phyloP scores from a whole-genome alignment of 2,888 invertebrate species.

The Anarsia innoxiella region DNA sequence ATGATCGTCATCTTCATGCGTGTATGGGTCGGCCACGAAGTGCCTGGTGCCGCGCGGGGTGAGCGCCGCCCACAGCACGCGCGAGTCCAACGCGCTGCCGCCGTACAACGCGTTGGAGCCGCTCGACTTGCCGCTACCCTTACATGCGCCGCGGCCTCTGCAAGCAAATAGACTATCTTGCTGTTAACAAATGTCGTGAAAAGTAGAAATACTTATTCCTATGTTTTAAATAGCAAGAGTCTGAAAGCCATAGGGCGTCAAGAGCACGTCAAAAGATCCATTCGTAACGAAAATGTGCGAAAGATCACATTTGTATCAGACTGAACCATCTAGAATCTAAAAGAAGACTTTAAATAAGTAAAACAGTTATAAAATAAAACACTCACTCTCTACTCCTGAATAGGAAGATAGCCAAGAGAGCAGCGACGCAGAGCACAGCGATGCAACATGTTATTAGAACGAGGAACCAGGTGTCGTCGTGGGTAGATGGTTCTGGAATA shows the following conservation, averaged over 20 bases:
- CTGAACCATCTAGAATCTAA: no score
- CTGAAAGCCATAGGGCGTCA: no score
- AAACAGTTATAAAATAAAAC: background rate
- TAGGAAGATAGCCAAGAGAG: slow-evolving; percentile 84
- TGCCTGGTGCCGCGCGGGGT: slow-evolving; percentile 88
- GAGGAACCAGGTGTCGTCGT: slow-evolving; percentile 89
- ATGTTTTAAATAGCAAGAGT: no score
- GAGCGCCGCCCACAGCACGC: slow-evolving; percentile 88
- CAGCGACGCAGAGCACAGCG: slow-evolving; percentile 85
- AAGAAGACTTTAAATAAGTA: no score
- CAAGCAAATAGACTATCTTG: slow-evolving; percentile 21
- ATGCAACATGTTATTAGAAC: slow-evolving; percentile 87
- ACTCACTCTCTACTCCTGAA: slow-evolving; percentile 90
- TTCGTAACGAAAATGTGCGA: no score
- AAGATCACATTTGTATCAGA: no score
- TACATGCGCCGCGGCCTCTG: slow-evolving; percentile 69
- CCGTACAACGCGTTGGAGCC: slow-evolving; percentile 63
- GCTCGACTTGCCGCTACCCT: slow-evolving; percentile 72
- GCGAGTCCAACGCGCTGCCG: slow-evolving; percentile 77
- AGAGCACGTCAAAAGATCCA: no score
- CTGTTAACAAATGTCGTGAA: no score
- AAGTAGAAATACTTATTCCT: no score
- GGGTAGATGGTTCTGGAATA: slow-evolving; percentile 62
- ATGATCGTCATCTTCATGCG: slow-evolving; percentile 78
- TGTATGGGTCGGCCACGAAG: slow-evolving; percentile 81